A percentile compares a stretch with the other conserved stretches of the same genome.
Evolutionary conservation across 2,797 vertebrate genomes (phyloP).

Genomic region (Ambastaia sidthimunki): DNA sequence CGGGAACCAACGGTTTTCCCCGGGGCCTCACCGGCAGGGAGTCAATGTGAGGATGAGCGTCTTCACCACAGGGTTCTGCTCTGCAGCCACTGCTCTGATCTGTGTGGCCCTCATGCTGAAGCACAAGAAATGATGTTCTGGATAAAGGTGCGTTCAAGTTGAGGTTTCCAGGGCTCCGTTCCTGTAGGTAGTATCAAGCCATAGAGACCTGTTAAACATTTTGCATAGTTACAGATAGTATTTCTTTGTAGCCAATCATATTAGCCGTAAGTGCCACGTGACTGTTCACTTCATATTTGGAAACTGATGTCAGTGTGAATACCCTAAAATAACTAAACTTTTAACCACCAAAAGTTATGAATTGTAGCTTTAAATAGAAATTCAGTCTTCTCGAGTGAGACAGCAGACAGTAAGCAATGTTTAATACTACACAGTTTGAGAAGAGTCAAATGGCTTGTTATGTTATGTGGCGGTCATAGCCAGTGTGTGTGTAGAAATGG

Average conservation of each 20-base stretch:
- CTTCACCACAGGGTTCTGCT: conserved; percentile 48
- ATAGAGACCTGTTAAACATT: not conserved
- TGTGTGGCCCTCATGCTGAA: conserved; percentile 50
- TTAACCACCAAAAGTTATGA: too few relatives aligned
- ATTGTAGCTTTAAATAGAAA: too few relatives aligned
- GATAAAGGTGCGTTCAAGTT: conserved; percentile 3
- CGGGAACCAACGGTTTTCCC: conserved; percentile 62
- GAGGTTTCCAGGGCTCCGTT: not conserved
- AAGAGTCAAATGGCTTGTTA: not conserved
- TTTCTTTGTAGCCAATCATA: not conserved
- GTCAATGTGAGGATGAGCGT: conserved; percentile 60
- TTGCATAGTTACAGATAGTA: too few relatives aligned
- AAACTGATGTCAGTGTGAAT: not conserved
- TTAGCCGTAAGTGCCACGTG: not conserved
- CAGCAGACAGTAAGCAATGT: too few relatives aligned
- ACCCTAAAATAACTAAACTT: too few relatives aligned
- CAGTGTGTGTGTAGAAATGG: not conserved
- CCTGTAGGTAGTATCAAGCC: not conserved
- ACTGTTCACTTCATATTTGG: not conserved
- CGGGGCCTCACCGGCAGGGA: conserved; percentile 60
- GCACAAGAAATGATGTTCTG: conserved; percentile 7
- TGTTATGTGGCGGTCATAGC: too few relatives aligned
- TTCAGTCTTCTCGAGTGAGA: too few relatives aligned
- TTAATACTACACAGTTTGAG: too few relatives aligned
- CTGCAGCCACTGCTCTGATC: conserved; percentile 56